phyloP scores from a whole-genome alignment of 2,113 vertebrate genomes.

The Hydrochoerus hydrochaeris region DNA sequence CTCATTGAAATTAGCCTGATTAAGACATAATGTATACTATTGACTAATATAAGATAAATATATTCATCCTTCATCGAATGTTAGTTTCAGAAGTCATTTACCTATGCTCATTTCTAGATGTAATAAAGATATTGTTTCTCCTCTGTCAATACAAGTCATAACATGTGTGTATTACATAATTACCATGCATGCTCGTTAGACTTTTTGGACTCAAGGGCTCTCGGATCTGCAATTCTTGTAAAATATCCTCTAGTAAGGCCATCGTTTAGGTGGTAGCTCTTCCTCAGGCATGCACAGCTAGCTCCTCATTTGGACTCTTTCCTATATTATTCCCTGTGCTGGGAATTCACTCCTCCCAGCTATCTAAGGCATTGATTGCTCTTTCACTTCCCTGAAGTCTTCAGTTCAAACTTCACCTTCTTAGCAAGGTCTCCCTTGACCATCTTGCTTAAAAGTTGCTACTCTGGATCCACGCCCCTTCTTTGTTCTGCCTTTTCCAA shows the following conservation, averaged over 20 bases:
- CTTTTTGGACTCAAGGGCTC: not conserved
- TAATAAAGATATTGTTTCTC: not conserved
- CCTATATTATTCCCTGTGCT: not conserved
- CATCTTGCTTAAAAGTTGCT: not conserved
- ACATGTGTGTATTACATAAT: not conserved
- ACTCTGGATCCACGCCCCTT: not conserved
- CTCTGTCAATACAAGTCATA: not conserved
- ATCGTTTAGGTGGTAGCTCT: not conserved
- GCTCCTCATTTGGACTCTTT: not conserved
- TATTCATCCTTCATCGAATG: not conserved
- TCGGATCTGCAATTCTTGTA: not conserved
- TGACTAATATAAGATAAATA: not conserved
- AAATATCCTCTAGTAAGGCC: not conserved
- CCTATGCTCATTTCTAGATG: not conserved
- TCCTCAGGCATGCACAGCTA: not conserved
- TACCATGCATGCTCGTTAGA: not conserved
- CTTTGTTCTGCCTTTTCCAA: not conserved
- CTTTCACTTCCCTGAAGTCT: not conserved
- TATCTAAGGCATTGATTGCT: not conserved
- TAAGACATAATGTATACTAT: not conserved
- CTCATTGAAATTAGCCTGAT: not conserved
- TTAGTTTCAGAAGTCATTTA: constrained; percentile 14
- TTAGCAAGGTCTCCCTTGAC: not conserved
- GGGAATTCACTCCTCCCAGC: not conserved
- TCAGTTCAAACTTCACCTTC: not conserved